Evolutionary conservation across 1,140 invertebrate species (phyloP).

Genomic region (Lysiphlebus fabarum): DNA sequence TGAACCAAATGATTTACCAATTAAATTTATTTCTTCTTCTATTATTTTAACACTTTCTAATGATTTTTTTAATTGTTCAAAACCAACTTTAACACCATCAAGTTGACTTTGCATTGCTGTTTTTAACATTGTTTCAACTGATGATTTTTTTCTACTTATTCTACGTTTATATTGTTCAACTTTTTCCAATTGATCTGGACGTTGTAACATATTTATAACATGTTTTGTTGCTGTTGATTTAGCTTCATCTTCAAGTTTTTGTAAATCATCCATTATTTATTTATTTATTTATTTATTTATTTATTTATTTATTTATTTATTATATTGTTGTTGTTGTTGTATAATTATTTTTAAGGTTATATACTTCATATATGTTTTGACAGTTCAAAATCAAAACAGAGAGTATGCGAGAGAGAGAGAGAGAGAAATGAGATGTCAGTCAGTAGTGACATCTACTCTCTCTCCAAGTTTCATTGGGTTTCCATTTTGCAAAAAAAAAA

Average conservation of each 20-base stretch:
- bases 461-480: no score
- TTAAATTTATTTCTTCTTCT: constrained; percentile 60
- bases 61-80: constrained; percentile 84
- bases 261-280: constrained; percentile 59
- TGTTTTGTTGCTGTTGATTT: constrained; percentile 82
- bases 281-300: neutral
- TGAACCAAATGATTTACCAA: constrained; percentile 60
- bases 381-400: no score
- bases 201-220: constrained; percentile 89
- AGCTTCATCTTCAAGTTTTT: constrained; percentile 78
- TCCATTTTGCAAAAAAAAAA: no score
- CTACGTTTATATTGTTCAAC: constrained; percentile 84
- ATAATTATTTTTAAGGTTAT: no score
- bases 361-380: no score
- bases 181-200: constrained; percentile 94
- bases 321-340: no score
- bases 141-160: constrained; percentile 82
- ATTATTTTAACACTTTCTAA: constrained; percentile 76
- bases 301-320: neutral
- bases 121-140: constrained; percentile 95
- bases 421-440: no score
- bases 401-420: no score
- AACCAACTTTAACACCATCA: constrained; percentile 90
- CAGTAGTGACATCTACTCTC: no score
- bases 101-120: constrained; percentile 98